Evolutionary conservation across 2,888 invertebrate species (phyloP).

Genomic region (Catonia carolina): DNA sequence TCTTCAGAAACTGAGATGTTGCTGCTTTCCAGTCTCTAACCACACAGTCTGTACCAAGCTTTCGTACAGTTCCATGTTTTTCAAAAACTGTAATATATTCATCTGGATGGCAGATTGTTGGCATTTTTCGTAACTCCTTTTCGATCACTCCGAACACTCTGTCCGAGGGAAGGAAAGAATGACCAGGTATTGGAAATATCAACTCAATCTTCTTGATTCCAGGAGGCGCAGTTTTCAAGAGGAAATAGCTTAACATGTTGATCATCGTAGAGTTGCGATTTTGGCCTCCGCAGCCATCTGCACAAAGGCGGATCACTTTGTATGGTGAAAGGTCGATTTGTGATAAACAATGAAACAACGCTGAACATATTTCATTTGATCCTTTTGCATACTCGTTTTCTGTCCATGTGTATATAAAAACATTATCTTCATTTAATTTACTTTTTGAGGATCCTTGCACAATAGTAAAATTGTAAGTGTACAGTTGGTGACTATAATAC

Average conservation of each 20-base stretch:
- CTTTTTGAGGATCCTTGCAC: conserved; percentile 13
- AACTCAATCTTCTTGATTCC: conserved; percentile 10
- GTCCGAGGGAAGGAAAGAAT: conserved; percentile 28
- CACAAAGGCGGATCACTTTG: conserved; percentile 11
- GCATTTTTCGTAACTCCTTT: background rate
- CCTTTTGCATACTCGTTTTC: conserved; percentile 14
- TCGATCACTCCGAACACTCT: conserved; percentile 29
- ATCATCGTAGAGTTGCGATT: conserved; percentile 13
- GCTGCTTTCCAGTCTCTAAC: conserved; percentile 9
- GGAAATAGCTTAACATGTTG: conserved; percentile 14
- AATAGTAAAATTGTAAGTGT: conserved; percentile 19
- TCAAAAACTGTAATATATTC: background rate
- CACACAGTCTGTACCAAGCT: conserved; percentile 9
- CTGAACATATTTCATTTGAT: conserved; percentile 17
- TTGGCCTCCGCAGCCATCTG: conserved; percentile 24
- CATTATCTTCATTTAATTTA: conserved; percentile 19
- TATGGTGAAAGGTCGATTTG: conserved; percentile 4
- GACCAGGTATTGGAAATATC: no score
- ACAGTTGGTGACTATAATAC: conserved; percentile 19
- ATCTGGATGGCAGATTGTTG: background rate
- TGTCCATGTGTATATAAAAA: conserved; percentile 8
- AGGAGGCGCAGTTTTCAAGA: conserved; percentile 5
- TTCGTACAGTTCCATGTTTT: conserved; percentile 1
- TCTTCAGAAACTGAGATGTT: no score
- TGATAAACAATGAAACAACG: conserved; percentile 14